Evolutionary conservation across 2,113 vertebrate genomes (phyloP), one percentile per base, ranked within the genome.

Genomic region (Kryptolebias marmoratus): DNA sequence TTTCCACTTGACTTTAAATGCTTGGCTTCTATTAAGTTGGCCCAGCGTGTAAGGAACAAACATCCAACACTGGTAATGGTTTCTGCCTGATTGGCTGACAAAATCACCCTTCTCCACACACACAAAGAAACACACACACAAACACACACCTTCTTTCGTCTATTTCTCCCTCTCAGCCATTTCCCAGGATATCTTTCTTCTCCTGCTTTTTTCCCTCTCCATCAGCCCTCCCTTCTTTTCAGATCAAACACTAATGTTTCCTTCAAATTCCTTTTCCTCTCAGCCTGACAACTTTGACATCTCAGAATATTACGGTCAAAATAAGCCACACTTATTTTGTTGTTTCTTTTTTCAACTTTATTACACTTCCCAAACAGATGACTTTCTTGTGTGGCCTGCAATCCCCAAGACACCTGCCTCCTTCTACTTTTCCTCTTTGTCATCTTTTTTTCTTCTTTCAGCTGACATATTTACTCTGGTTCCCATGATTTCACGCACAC

Each of bases 211-310:
- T 22, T 77, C 80, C 78, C 66, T 45, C 81, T 89, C 78, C 80
- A 73, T 90, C 82, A 80, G 70, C 73, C 80, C 81, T 76, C 83
- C 79, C 57, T 44, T 59, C 84, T 73, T 88, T 86, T 90, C 90
- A 93, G 90, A 92, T 93, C 93, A 93, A 92, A 93, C 90, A 79
- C 88, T 90, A 92, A 93, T 93, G 90, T 91, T 91, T 92, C 89
- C 90, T 89, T 92, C 90, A 93, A 92, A 92, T 90, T 91, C 91
- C 88, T 89, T 92, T 92, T 89, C 90, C 88, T 91, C 88, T 88
- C 82, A 16, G 82, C 88, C 92, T 91, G 92, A 90, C 91, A 93
- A 93, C 91, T 91, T 89, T 93, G 91, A 92, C 92, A 93, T 94
- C 93, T 91, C 90, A 91, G 90, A 91, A 93, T 93, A 94, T 93